Evolutionary conservation across 2,113 vertebrate species (phyloP).

Genomic region (Ifrita kowaldi): DNA sequence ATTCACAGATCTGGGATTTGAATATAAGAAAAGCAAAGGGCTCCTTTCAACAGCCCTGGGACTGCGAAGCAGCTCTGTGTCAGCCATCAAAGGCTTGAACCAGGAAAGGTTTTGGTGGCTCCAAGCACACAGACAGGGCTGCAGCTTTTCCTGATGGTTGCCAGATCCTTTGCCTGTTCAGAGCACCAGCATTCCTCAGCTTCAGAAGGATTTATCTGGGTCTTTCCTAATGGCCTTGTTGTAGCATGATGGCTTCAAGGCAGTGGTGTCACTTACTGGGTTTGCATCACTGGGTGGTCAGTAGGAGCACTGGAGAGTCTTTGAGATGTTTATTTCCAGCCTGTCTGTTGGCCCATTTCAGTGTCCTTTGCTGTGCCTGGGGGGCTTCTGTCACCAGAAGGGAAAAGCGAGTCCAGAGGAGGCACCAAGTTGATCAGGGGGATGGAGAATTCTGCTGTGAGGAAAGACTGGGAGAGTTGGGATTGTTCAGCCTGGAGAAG

Average conservation of each 20-base stretch:
- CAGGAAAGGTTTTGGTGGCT: conserved; percentile 7
- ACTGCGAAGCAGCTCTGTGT: not conserved
- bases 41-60: not conserved
- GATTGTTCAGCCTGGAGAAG: not conserved
- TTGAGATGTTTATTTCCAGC: not conserved
- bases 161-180: not conserved
- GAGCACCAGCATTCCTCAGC: not conserved
- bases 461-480: not conserved
- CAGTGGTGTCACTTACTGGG: not conserved
- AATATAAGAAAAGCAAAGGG: not conserved
- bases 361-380: not conserved
- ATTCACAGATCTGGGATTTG: not conserved
- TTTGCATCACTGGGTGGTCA: not conserved
- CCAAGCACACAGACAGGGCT: not conserved
- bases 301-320: not conserved
- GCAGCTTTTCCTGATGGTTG: not conserved
- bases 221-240: not conserved
- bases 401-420: not conserved
- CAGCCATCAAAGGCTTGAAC: conserved; percentile 11
- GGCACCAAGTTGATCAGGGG: no score
- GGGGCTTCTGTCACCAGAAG: not conserved
- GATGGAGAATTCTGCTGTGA: not conserved
- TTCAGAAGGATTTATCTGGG: not conserved
- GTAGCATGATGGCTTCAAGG: not conserved
- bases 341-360: not conserved